Evolutionary conservation across 2,113 vertebrate species (phyloP), one percentile per base, ranked within the genome.

Genomic region (Myotis lucifugus): DNA sequence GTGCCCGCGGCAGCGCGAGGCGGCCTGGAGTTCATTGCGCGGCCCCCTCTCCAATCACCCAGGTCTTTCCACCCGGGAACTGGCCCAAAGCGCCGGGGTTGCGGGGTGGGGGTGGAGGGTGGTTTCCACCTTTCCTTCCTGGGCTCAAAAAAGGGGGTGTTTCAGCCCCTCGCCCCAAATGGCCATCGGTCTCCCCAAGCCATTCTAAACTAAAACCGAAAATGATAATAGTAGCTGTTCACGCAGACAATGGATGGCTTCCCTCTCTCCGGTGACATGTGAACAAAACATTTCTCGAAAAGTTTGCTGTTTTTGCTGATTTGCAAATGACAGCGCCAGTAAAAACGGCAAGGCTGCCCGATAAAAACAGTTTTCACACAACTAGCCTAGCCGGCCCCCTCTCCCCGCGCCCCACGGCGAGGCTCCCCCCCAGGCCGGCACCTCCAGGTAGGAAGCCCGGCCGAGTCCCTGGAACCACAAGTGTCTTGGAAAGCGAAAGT

Each of bases 231-330:
- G 59, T 4, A 50, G 21, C 37, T 29, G 56, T 78, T 50, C 25
- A 19, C 25, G 3, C 4, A 73, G 40, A 52, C 81, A 86, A 52
- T 70, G 69, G 37, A 10, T 48, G 86, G 15, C 81, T 73, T 69
- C 34, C 10, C 50, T 61, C 37, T 69, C 72, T 59, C 21, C 1
- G 3, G 25, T 34, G 64, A 88, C 46, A 95, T 6, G 87, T 40
- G 76, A 86, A 86, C 32, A 78, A 90, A 82, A 85, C 12, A 42
- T 88, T 85, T 78, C 86, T 23, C 66, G 83, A 83, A 97, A 97
- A 96, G 87, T 97, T 97, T 85, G 48, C 79, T 52, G 9, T 78
- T 91, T 94, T 91, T 94, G 84, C 91, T 87, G 87, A 76, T 93
- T 70, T 66, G 59, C 34, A 78, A 94, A 93, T 91, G 37, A 61